phyloP scores from a whole-genome alignment of 1,140 invertebrate species.

The Trichonephila inaurata region DNA sequence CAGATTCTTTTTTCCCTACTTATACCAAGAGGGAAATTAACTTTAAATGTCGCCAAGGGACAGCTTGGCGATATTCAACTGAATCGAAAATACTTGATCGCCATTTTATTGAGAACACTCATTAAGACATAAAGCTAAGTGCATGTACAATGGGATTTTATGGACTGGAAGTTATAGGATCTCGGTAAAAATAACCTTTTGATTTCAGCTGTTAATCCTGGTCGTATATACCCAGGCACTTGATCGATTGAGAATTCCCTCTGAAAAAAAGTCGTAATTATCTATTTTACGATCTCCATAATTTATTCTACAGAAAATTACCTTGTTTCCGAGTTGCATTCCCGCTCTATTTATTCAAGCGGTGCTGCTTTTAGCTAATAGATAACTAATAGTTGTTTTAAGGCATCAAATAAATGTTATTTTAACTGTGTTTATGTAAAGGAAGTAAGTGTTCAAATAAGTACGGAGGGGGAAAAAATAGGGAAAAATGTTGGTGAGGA shows the following conservation, averaged over 20 bases:
- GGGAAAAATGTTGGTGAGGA: no score
- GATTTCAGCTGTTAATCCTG: conserved; percentile 8
- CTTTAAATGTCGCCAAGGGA: conserved; percentile 16
- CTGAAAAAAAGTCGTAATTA: background rate
- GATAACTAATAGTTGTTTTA: background rate
- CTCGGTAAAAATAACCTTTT: background rate
- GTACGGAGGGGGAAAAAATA: no score
- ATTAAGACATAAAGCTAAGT: conserved; percentile 22
- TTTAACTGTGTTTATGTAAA: background rate
- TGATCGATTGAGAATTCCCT: background rate
- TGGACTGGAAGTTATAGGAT: conserved; percentile 31
- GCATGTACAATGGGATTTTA: background rate
- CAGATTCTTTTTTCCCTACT: background rate
- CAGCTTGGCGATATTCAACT: background rate
- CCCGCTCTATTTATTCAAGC: background rate
- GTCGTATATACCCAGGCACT: no score
- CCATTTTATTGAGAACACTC: conserved; percentile 28
- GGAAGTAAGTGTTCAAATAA: no score
- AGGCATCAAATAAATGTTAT: background rate
- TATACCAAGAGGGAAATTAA: background rate
- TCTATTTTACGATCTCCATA: background rate
- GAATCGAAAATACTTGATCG: background rate
- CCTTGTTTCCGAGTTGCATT: background rate
- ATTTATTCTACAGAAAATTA: conserved; percentile 21
- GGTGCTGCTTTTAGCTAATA: background rate